A percentile compares a stretch with the other conserved stretches of the same genome.
Evolutionary conservation across 2,888 invertebrate species (phyloP).

Genomic region (Coleophora deauratella): DNA sequence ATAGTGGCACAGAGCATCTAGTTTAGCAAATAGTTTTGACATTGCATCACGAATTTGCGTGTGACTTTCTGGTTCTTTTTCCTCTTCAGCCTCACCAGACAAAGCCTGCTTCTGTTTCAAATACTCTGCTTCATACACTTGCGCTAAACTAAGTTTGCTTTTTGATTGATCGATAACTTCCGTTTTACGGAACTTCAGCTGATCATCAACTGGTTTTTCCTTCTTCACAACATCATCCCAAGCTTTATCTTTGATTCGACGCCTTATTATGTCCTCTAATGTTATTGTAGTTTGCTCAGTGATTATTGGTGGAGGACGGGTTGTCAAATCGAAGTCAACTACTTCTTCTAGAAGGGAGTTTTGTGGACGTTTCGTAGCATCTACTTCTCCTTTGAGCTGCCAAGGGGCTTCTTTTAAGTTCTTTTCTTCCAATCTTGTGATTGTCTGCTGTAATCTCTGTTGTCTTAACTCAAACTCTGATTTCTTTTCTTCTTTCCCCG

Average conservation of each 20-base stretch:
- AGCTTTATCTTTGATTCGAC: conserved; percentile 92
- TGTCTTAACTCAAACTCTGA: conserved; percentile 86
- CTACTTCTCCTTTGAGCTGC: conserved; percentile 94
- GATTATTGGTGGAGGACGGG: conserved; percentile 90
- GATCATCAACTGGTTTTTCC: conserved; percentile 87
- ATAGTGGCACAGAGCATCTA: conserved; percentile 95
- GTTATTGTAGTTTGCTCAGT: conserved; percentile 91
- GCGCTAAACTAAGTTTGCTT: conserved; percentile 92
- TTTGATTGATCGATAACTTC: conserved; percentile 94
- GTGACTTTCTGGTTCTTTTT: conserved; percentile 83
- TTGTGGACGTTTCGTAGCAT: conserved; percentile 84
- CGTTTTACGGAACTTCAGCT: conserved; percentile 89
- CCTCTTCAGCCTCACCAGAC: conserved; percentile 73
- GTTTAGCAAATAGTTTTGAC: conserved; percentile 83
- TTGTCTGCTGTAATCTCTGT: conserved; percentile 79
- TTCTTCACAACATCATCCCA: conserved; percentile 96
- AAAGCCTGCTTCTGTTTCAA: conserved; percentile 77
- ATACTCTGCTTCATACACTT: conserved; percentile 95
- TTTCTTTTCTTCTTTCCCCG: conserved; percentile 42
- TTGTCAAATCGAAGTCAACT: conserved; percentile 89
- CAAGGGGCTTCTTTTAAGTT: conserved; percentile 90
- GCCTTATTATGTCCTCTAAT: conserved; percentile 92
- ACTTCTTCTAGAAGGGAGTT: conserved; percentile 95
- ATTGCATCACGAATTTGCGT: conserved; percentile 84
- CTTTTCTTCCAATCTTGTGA: conserved; percentile 80